Evolutionary conservation across 2,888 invertebrate genomes (phyloP).

Genomic region (Noctua fimbriata): DNA sequence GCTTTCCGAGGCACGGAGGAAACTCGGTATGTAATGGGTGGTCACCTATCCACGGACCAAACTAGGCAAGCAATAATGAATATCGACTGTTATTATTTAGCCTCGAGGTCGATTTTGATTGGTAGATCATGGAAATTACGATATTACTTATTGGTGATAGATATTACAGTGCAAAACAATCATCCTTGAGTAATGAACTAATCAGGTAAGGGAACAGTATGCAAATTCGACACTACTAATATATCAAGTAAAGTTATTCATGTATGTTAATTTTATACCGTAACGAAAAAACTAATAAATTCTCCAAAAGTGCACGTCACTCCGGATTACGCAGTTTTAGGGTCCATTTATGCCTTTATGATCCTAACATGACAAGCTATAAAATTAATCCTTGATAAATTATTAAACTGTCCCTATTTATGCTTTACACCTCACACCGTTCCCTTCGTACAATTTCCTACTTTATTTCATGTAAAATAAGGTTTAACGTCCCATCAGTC

Average conservation of each 20-base stretch:
- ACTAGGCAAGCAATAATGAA: too few species aligned
- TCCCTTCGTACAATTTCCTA: not conserved
- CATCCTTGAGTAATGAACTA: not conserved
- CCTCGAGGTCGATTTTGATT: too few species aligned
- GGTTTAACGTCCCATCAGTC: constrained; percentile 27
- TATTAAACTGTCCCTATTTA: constrained; percentile 64
- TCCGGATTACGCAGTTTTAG: constrained; percentile 47
- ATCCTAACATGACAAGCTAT: constrained; percentile 66
- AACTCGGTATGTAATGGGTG: too few species aligned
- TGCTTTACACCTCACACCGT: constrained; percentile 40
- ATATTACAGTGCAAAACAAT: not conserved
- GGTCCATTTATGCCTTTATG: constrained; percentile 52
- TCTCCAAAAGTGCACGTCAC: constrained; percentile 55
- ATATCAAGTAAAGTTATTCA: constrained; percentile 14
- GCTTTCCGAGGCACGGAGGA: too few species aligned
- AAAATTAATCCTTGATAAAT: constrained; percentile 70
- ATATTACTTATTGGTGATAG: not conserved
- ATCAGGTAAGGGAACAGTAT: not conserved
- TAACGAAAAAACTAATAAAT: constrained; percentile 41
- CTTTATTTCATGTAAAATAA: not conserved
- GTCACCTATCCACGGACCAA: too few species aligned
- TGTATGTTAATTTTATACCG: constrained; percentile 7
- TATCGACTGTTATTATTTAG: too few species aligned
- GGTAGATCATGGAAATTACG: not conserved
- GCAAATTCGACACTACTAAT: constrained; percentile 3